A percentile compares a stretch with the other conserved stretches of the same genome.
Conservation (phyloP, 1,140 invertebrate genomes). For the Drosophila kikkawai region DNA sequence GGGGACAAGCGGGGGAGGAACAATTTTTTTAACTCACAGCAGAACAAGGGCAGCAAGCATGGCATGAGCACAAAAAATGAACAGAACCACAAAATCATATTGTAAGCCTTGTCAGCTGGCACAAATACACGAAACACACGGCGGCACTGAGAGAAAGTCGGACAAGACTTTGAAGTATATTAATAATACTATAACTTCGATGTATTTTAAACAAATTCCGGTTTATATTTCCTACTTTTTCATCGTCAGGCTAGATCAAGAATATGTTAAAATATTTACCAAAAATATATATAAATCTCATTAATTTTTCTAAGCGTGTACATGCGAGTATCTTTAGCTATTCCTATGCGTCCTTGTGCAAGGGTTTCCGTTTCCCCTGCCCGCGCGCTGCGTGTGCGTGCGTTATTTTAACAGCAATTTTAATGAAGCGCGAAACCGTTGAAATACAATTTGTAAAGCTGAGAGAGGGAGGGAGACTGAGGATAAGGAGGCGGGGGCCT, state of each 20-base stretch:
- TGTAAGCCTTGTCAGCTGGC: constrained; percentile 74
- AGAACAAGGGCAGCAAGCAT: constrained; percentile 34
- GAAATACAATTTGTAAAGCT: constrained; percentile 80
- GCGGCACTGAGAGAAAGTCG: constrained; percentile 8
- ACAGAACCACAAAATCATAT: constrained; percentile 80
- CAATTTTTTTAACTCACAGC: constrained; percentile 48
- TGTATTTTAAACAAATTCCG: too few relatives aligned
- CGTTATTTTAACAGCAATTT: constrained; percentile 84
- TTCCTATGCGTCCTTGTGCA: constrained; percentile 70
- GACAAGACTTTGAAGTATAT: too few relatives aligned
- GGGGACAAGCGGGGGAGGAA: background rate
- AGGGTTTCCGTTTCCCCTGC: constrained; percentile 37
- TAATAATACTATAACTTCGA: too few relatives aligned
- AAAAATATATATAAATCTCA: too few relatives aligned
- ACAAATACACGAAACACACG: constrained; percentile 21
- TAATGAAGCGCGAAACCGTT: constrained; percentile 82
- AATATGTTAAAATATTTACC: too few relatives aligned
- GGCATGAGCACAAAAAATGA: constrained; percentile 61
- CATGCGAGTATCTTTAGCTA: constrained; percentile 42
- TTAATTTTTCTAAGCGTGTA: background rate
- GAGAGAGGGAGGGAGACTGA: constrained; percentile 7
- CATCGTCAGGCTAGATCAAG: too few relatives aligned
- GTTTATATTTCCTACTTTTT: too few relatives aligned
- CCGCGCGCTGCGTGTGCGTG: constrained; percentile 49
- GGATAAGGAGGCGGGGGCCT: background rate